phyloP scores from a whole-genome alignment of 2,797 vertebrate species.

The Morelia viridis region DNA sequence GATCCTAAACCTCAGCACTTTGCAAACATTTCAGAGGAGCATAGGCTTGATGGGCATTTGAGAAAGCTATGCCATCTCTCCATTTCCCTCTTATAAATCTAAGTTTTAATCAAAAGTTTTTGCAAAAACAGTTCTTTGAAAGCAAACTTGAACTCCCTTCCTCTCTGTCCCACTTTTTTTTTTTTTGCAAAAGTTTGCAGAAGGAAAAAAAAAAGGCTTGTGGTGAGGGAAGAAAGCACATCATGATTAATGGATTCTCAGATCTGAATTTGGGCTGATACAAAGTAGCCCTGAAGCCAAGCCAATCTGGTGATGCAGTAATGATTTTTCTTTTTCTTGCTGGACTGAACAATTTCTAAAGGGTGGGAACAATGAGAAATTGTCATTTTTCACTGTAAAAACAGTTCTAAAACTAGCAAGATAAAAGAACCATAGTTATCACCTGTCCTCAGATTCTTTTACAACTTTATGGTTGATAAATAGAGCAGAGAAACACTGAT shows the following conservation, averaged over 20 bases:
- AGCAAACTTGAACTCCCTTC: conserved; percentile 9
- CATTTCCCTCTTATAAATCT: background rate
- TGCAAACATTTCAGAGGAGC: background rate
- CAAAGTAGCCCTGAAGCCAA: background rate
- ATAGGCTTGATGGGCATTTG: background rate
- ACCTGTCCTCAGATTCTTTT: conserved; percentile 7
- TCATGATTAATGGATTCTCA: conserved; percentile 29
- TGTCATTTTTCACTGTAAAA: conserved; percentile 33
- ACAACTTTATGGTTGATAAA: conserved; percentile 25
- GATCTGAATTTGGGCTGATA: conserved; percentile 34
- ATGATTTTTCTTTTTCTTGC: background rate
- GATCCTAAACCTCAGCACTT: background rate
- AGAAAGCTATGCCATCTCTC: background rate
- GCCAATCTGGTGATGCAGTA: conserved; percentile 10
- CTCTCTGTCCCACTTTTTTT: background rate
- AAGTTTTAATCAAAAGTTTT: conserved; percentile 17
- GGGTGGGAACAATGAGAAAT: conserved; percentile 4
- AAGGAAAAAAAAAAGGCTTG: background rate
- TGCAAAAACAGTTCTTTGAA: conserved; percentile 32
- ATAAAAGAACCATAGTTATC: background rate
- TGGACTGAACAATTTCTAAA: conserved; percentile 3
- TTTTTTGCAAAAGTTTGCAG: background rate
- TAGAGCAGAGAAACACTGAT: background rate
- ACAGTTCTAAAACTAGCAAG: conserved; percentile 9
- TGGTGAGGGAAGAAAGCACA: background rate